Evolutionary conservation across 2,113 vertebrate genomes (phyloP).

Genomic region (Phaethon lepturus): DNA sequence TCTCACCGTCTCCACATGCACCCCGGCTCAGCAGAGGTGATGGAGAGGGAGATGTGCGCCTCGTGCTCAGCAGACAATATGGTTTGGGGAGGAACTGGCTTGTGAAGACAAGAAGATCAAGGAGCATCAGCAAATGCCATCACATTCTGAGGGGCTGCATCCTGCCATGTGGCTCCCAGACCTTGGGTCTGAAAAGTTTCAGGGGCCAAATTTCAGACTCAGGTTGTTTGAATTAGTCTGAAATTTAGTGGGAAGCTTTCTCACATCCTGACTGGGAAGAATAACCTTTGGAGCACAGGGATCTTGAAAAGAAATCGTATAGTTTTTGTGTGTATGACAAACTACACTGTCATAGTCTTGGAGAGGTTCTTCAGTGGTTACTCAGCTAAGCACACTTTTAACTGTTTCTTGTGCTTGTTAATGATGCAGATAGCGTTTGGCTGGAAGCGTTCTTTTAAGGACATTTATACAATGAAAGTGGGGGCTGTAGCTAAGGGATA

Average conservation of each 20-base stretch:
- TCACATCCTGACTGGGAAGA: slow-evolving; percentile 50
- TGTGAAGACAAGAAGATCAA: slow-evolving; percentile 61
- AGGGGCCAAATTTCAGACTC: slow-evolving; percentile 16
- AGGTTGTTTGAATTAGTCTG: slow-evolving; percentile 54
- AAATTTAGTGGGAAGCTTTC: slow-evolving; percentile 54
- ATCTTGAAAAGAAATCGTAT: background rate
- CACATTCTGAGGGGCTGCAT: slow-evolving; percentile 50
- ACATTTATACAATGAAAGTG: background rate
- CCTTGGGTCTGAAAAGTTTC: background rate
- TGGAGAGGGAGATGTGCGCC: background rate
- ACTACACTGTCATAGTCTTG: background rate
- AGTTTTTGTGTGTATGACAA: background rate
- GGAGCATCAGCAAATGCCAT: slow-evolving; percentile 7
- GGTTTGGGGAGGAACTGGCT: slow-evolving; percentile 8
- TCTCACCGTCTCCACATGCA: background rate
- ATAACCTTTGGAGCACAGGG: background rate
- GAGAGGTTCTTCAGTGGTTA: background rate
- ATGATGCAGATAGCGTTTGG: background rate
- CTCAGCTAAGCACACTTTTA: background rate
- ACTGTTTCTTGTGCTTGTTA: background rate
- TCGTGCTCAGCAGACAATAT: background rate
- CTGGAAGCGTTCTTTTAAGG: background rate
- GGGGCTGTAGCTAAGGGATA: background rate
- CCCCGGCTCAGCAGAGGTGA: background rate
- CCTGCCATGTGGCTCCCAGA: slow-evolving; percentile 73